Conservation (phyloP, 1,140 invertebrate genomes). For the Calliopsis andreniformis region DNA sequence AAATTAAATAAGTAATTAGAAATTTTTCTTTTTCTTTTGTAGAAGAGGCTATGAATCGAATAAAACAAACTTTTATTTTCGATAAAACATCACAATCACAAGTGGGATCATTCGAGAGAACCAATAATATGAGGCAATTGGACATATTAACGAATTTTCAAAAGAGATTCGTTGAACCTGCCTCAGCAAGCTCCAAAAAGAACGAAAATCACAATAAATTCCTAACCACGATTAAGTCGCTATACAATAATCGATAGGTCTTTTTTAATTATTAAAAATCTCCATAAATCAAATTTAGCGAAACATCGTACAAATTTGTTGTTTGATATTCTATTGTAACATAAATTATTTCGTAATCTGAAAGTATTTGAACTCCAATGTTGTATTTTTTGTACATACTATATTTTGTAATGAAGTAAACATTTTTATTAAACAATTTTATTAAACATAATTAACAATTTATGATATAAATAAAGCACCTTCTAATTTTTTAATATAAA, state of each 20-base stretch:
- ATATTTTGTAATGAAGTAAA: background rate
- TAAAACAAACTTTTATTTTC: slow-evolving; percentile 55
- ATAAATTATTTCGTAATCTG: background rate
- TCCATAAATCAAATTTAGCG: background rate
- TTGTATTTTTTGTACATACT: background rate
- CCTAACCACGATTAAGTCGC: slow-evolving; percentile 24
- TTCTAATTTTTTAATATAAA: background rate
- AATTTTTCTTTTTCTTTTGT: slow-evolving; percentile 6
- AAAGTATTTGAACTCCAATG: background rate
- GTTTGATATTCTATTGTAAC: background rate
- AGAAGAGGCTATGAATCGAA: slow-evolving; percentile 59
- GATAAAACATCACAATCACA: slow-evolving; percentile 45
- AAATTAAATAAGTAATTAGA: background rate
- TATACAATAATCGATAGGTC: slow-evolving; percentile 17
- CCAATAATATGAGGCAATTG: background rate
- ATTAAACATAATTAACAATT: background rate
- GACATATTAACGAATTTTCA: slow-evolving; percentile 41
- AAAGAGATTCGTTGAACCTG: background rate
- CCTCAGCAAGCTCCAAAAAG: background rate
- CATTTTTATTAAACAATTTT: background rate
- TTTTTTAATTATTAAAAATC: background rate
- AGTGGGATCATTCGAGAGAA: background rate
- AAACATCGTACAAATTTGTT: background rate
- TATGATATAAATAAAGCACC: slow-evolving; percentile 9
- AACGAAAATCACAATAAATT: slow-evolving; percentile 19